A percentile compares a stretch with the other conserved stretches of the same genome.
Conservation (phyloP, 92 coral and sea anemone species). For the Hydrozoanthus gracilis region DNA sequence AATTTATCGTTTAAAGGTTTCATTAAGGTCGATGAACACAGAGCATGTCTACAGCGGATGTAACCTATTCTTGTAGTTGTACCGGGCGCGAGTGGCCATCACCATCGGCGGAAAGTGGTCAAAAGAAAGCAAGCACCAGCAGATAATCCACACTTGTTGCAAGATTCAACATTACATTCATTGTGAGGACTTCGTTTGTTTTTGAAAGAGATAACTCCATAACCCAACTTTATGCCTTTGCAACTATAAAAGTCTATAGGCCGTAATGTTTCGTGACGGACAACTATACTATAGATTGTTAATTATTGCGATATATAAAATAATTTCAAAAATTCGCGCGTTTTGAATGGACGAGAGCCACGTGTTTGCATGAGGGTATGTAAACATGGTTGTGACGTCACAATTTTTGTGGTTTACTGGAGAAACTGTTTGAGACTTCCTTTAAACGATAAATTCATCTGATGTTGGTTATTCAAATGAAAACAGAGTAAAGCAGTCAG, state of each 20-base stretch:
- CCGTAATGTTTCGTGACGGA: background rate
- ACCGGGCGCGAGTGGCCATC: background rate
- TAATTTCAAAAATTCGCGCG: no score
- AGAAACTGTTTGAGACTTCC: no score
- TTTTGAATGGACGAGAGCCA: no score
- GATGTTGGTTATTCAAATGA: no score
- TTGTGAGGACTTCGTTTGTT: background rate
- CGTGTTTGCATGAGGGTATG: no score
- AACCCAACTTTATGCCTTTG: background rate
- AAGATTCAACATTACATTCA: background rate
- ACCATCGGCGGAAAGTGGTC: slow-evolving; percentile 3
- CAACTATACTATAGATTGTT: background rate
- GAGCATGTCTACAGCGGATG: background rate
- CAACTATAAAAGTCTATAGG: background rate
- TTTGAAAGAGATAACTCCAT: background rate
- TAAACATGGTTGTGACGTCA: no score
- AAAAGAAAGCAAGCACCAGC: background rate
- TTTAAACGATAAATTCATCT: no score
- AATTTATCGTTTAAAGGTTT: no score
- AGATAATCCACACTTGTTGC: background rate
- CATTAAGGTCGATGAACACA: background rate
- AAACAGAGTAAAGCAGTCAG: no score
- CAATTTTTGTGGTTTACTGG: no score
- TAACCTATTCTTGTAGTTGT: background rate
- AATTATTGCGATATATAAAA: background rate